phyloP scores from a whole-genome alignment of 1,140 invertebrate species.

The Lasaia peninsularis region DNA sequence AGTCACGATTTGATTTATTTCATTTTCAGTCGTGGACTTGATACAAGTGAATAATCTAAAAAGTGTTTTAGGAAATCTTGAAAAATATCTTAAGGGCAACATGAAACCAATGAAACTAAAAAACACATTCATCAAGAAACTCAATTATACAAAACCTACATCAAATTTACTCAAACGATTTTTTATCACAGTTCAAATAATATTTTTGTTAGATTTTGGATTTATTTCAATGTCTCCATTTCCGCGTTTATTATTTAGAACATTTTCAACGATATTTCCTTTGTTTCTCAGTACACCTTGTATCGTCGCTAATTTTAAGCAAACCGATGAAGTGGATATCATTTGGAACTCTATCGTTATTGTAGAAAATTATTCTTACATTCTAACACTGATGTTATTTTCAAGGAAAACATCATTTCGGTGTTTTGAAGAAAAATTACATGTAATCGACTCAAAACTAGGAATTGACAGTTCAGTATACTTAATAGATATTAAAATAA shows the following conservation, averaged over 20 bases:
- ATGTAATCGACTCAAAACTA: constrained; percentile 13
- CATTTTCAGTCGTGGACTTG: too few species aligned
- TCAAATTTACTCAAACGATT: not conserved
- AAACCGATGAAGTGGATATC: not conserved
- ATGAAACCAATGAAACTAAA: not conserved
- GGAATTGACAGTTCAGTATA: not conserved
- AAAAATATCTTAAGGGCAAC: not conserved
- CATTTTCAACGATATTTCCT: not conserved
- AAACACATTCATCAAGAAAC: not conserved
- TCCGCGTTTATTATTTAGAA: not conserved
- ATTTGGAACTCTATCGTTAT: not conserved
- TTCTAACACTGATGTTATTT: not conserved
- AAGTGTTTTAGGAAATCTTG: too few species aligned
- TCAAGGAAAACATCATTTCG: not conserved
- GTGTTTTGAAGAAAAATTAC: constrained; percentile 6
- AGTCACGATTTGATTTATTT: too few species aligned
- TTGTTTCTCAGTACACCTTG: not conserved
- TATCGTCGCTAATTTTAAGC: not conserved
- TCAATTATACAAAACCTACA: not conserved
- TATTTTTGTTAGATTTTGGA: not conserved
- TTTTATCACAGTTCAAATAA: not conserved
- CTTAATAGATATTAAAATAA: constrained; percentile 5
- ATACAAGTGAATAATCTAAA: too few species aligned
- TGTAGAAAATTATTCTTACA: constrained; percentile 9
- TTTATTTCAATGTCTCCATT: not conserved